Evolutionary conservation across 1,140 invertebrate species (phyloP).

Genomic region (Drosophila erecta): DNA sequence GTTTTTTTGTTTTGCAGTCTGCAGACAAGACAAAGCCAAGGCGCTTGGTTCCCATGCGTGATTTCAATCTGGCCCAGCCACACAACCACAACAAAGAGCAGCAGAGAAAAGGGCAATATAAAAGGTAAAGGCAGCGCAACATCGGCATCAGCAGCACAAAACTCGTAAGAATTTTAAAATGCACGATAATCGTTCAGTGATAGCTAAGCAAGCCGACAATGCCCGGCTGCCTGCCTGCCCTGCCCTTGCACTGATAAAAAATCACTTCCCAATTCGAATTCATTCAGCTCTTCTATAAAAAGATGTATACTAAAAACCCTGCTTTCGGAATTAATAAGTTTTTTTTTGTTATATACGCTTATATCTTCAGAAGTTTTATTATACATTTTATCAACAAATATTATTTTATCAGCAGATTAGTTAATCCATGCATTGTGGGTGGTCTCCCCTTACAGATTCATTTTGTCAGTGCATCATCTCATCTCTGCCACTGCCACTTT

Average conservation of each 20-base stretch:
- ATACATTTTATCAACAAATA: too few species aligned
- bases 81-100: slow-evolving; percentile 33
- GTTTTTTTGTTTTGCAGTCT: slow-evolving; percentile 38
- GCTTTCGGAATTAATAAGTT: too few species aligned
- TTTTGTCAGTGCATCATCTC: slow-evolving; percentile 9
- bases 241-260: slow-evolving; percentile 6
- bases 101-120: slow-evolving; percentile 74
- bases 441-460: too few species aligned
- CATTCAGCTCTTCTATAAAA: background rate
- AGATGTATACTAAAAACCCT: too few species aligned
- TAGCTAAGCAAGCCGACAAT: slow-evolving; percentile 84
- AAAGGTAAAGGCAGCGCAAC: slow-evolving; percentile 60
- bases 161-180: slow-evolving; percentile 85
- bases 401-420: too few species aligned
- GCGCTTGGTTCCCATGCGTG: slow-evolving; percentile 81
- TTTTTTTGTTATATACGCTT: too few species aligned
- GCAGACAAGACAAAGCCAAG: slow-evolving; percentile 76
- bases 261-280: background rate
- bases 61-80: slow-evolving; percentile 67
- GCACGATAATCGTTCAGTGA: slow-evolving; percentile 84
- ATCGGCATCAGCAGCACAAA: slow-evolving; percentile 59
- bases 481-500: slow-evolving; percentile 62
- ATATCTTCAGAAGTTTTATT: too few species aligned
- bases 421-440: too few species aligned
- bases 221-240: slow-evolving; percentile 35